Percentiles rank a stretch among this genome's conserved stretches.
Conservation (phyloP, 2,113 vertebrate genomes). For the Tauraco erythrolophus region DNA sequence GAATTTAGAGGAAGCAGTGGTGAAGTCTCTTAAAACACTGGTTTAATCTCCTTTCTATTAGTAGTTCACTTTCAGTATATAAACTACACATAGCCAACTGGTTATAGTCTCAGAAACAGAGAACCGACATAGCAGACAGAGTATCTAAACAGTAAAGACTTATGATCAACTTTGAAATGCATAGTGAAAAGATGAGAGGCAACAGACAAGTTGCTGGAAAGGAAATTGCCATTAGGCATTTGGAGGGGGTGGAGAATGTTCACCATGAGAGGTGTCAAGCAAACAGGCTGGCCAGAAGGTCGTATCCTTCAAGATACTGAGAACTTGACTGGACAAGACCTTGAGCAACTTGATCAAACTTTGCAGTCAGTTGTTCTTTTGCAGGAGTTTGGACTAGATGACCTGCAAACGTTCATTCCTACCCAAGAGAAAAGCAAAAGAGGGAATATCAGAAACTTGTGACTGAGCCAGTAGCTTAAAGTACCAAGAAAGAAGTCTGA, state of each 20-base stretch:
- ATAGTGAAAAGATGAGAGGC: neutral
- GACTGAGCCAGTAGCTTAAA: neutral
- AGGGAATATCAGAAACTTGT: rapidly evolving
- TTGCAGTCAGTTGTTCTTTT: neutral
- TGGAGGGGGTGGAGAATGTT: rapidly evolving
- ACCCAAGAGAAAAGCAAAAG: neutral
- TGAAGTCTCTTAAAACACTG: neutral
- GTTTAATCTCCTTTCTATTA: neutral
- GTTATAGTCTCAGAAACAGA: neutral
- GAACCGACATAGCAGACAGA: neutral
- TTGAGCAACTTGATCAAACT: neutral
- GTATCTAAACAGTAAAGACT: neutral
- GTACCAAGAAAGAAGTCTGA: neutral
- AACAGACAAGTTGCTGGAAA: neutral
- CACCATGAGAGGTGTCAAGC: neutral
- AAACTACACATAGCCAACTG: neutral
- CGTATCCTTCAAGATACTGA: neutral
- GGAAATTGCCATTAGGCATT: neutral
- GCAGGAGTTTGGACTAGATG: neutral
- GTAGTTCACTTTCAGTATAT: neutral
- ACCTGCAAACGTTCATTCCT: neutral
- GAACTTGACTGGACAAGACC: neutral
- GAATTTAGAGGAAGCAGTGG: conserved; percentile 10
- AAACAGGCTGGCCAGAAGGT: neutral
- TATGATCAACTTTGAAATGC: neutral